phyloP scores from a whole-genome alignment of 1,140 invertebrate species.

The Drosophila ohnishii region DNA sequence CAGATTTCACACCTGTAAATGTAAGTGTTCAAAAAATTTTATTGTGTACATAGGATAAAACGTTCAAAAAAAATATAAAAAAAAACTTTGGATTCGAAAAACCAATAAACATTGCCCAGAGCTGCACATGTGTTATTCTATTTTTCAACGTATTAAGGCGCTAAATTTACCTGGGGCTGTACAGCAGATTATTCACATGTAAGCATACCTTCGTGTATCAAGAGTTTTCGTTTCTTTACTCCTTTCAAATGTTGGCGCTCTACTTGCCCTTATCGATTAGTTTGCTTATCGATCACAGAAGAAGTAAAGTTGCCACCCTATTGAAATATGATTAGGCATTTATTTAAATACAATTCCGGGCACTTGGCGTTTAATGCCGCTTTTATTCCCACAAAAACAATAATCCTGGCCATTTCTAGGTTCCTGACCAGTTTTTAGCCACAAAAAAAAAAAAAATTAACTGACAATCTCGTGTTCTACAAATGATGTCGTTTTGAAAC shows the following conservation, averaged over 20 bases:
- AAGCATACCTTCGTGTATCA: not conserved
- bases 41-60: slow-evolving; percentile 53
- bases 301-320: slow-evolving; percentile 7
- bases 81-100: slow-evolving; percentile 41
- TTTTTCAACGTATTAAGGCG: slow-evolving; percentile 22
- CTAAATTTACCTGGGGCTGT: slow-evolving; percentile 34
- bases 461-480: slow-evolving; percentile 5
- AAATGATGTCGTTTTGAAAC: slow-evolving; percentile 38
- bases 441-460: not conserved
- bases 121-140: slow-evolving; percentile 41
- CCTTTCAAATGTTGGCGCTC: slow-evolving; percentile 15
- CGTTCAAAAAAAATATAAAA: slow-evolving; percentile 12
- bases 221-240: not conserved
- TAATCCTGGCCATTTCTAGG: no score
- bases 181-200: slow-evolving; percentile 32
- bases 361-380: not conserved
- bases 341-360: not conserved
- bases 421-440: not conserved
- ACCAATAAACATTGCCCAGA: slow-evolving; percentile 41
- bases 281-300: slow-evolving; percentile 20
- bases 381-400: no score
- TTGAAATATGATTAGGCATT: not conserved
- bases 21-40: slow-evolving; percentile 54
- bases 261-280: not conserved
- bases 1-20: slow-evolving; percentile 17